phyloP scores from a whole-genome alignment of 2,888 invertebrate genomes.

The Ophion obscuratus region DNA sequence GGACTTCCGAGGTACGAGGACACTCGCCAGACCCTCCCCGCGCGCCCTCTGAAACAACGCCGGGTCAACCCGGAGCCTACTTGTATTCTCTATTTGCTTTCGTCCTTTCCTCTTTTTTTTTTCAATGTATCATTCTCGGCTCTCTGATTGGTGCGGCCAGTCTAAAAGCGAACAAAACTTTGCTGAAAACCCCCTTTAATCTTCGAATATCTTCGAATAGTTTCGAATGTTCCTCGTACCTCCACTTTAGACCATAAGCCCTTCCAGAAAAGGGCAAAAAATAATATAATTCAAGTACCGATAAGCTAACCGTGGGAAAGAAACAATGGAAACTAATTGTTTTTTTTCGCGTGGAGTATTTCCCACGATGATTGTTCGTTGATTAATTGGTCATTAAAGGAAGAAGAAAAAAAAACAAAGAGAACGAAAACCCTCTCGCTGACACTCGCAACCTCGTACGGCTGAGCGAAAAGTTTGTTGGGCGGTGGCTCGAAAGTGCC shows the following conservation, averaged over 20 bases:
- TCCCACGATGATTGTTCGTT: constrained; percentile 6
- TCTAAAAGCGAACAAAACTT: constrained; percentile 6
- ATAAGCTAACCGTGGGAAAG: constrained; percentile 35
- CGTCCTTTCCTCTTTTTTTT: background rate
- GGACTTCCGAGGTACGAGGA: constrained; percentile 57
- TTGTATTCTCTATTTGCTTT: background rate
- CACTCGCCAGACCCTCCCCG: constrained; percentile 10
- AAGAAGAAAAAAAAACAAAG: constrained; percentile 9
- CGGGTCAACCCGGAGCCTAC: background rate
- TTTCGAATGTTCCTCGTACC: constrained; percentile 54
- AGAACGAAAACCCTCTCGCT: constrained; percentile 11
- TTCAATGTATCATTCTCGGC: background rate
- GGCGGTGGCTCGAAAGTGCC: constrained; percentile 25
- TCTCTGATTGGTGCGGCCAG: constrained; percentile 20
- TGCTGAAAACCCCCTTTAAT: constrained; percentile 27
- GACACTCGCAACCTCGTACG: constrained; percentile 26
- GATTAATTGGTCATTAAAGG: constrained; percentile 37
- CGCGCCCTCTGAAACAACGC: background rate
- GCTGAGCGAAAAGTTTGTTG: constrained; percentile 38
- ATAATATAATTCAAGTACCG: constrained; percentile 41
- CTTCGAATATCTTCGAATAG: background rate
- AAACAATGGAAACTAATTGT: background rate
- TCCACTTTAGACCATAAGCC: constrained; percentile 51
- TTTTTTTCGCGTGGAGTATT: background rate
- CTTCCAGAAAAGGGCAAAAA: constrained; percentile 56